Evolutionary conservation across 2,888 invertebrate genomes (phyloP).

Genomic region (Strigamia crassipes): DNA sequence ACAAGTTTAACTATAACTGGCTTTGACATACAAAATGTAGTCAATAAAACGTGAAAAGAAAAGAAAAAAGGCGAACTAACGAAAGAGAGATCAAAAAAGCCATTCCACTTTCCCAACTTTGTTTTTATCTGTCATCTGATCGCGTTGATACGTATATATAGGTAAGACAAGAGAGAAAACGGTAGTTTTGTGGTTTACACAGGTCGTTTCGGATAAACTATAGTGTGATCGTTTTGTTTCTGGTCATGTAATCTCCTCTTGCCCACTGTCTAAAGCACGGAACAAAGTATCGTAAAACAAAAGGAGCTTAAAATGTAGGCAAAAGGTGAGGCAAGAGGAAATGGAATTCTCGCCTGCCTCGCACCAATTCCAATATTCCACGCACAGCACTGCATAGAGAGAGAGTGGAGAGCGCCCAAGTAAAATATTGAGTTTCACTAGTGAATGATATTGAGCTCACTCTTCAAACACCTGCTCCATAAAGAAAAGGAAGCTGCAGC

Average conservation of each 20-base stretch:
- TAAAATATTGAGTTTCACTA: conserved; percentile 38
- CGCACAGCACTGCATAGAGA: conserved; percentile 23
- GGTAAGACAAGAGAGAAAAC: conserved; percentile 16
- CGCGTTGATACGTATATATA: conserved; percentile 25
- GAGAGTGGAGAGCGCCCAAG: conserved; percentile 10
- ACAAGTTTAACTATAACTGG: conserved; percentile 26
- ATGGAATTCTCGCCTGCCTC: conserved; percentile 18
- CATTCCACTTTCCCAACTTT: neutral
- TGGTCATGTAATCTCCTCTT: conserved; percentile 40
- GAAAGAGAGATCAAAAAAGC: neutral
- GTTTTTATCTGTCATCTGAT: conserved; percentile 36
- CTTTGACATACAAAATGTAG: neutral
- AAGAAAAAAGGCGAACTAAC: neutral
- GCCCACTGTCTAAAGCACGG: conserved; percentile 4
- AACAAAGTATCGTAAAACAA: conserved; percentile 38
- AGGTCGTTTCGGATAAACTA: conserved; percentile 38
- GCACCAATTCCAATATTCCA: conserved; percentile 37
- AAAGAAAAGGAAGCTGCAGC: conserved; percentile 17
- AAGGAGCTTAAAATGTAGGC: conserved; percentile 35
- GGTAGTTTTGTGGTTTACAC: conserved; percentile 42
- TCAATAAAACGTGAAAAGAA: neutral
- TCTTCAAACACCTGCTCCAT: conserved; percentile 42
- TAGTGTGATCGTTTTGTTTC: conserved; percentile 30
- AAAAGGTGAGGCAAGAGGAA: conserved; percentile 8
- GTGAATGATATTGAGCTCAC: conserved; percentile 32